Conservation (phyloP, 2,797 vertebrate species). For the Ptychobarbus kaznakovi region DNA sequence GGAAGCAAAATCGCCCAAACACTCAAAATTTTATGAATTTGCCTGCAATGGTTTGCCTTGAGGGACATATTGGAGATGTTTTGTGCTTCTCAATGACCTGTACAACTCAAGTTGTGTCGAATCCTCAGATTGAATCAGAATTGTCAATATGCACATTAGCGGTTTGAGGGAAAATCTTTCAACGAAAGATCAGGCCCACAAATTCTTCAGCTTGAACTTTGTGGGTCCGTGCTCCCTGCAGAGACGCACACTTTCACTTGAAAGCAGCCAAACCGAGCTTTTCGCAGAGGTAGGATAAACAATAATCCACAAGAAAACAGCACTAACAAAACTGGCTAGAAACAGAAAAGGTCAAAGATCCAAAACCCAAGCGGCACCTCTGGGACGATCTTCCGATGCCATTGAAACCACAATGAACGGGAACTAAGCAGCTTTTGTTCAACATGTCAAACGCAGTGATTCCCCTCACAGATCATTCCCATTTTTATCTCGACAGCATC, state of each 20-base stretch:
- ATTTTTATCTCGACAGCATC: not conserved
- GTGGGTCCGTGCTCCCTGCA: not conserved
- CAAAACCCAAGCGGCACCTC: conserved; percentile 28
- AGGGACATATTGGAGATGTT: not conserved
- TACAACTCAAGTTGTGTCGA: not conserved
- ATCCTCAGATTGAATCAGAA: not conserved
- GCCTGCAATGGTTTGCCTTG: not conserved
- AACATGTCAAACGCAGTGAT: conserved; percentile 30
- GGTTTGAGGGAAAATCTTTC: conserved; percentile 15
- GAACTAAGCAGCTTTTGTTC: not conserved
- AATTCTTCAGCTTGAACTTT: conserved; percentile 5
- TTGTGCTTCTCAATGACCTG: not conserved
- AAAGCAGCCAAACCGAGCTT: conserved; percentile 9
- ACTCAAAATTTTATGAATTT: not conserved
- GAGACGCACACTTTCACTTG: not conserved
- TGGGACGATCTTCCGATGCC: conserved; percentile 9
- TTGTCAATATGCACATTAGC: not conserved
- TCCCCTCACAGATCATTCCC: conserved; percentile 16
- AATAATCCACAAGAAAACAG: conserved; percentile 27
- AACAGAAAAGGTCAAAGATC: conserved; percentile 18
- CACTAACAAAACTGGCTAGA: conserved; percentile 17
- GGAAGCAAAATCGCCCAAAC: not conserved
- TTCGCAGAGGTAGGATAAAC: conserved; percentile 23
- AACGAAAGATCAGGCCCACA: not conserved
- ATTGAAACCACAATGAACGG: conserved; percentile 10